Evolutionary conservation across 1,140 invertebrate genomes (phyloP).

Genomic region (Hormaphis cornu): DNA sequence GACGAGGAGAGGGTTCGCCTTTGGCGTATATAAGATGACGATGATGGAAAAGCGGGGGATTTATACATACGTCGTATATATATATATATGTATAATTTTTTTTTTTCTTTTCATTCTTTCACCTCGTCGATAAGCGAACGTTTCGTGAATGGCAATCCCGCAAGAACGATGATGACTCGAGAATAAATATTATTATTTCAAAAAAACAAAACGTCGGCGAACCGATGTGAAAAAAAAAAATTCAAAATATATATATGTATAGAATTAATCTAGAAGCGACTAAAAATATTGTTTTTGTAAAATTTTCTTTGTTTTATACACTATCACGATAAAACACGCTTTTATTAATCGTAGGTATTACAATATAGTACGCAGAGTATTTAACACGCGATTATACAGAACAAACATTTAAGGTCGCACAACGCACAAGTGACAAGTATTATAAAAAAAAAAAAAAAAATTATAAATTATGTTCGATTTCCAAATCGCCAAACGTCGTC

Average conservation of each 20-base stretch:
- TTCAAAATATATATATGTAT: no score
- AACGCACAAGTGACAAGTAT: no score
- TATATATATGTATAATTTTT: neutral
- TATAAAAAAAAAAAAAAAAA: no score
- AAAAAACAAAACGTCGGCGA: constrained; percentile 10
- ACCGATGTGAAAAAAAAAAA: neutral
- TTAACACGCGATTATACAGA: no score
- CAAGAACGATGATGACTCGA: constrained; percentile 25
- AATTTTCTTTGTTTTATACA: constrained; percentile 16
- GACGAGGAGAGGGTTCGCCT: constrained; percentile 15
- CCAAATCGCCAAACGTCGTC: no score
- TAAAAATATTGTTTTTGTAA: neutral
- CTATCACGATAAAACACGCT: no score
- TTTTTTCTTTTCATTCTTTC: constrained; percentile 2
- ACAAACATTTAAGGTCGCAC: no score
- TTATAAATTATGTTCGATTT: no score
- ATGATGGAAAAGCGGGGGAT: constrained; percentile 27
- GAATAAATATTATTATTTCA: constrained; percentile 6
- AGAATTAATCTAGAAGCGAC: neutral
- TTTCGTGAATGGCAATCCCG: constrained; percentile 17
- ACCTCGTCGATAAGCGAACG: constrained; percentile 12
- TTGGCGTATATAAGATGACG: constrained; percentile 27
- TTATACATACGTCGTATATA: constrained; percentile 20
- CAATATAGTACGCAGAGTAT: no score
- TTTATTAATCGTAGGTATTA: no score